Evolutionary conservation across 2,888 invertebrate species (phyloP).

Genomic region (Cheilosia scutellata): DNA sequence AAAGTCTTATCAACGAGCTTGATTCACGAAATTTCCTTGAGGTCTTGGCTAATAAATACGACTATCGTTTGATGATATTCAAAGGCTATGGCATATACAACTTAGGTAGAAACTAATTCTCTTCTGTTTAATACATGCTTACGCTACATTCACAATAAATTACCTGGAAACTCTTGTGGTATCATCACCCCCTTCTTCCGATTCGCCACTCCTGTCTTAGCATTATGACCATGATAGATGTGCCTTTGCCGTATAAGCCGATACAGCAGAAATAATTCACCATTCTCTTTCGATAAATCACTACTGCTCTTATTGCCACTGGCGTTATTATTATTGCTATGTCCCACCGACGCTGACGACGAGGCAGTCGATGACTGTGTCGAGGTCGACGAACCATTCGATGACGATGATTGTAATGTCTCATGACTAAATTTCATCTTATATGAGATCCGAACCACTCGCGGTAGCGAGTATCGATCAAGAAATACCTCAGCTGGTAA

Average conservation of each 20-base stretch:
- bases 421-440: conserved; percentile 82
- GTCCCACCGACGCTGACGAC: conserved; percentile 67
- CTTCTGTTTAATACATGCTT: neutral
- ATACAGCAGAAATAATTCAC: conserved; percentile 83
- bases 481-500: conserved; percentile 83
- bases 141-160: conserved; percentile 28
- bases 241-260: conserved; percentile 82
- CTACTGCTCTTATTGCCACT: conserved; percentile 70
- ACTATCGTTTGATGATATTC: neutral
- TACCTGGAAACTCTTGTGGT: conserved; percentile 84
- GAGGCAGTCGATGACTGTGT: conserved; percentile 79
- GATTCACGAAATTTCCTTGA: too few relatives aligned
- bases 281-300: conserved; percentile 77
- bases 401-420: conserved; percentile 83
- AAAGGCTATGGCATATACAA: neutral
- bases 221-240: conserved; percentile 83
- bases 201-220: conserved; percentile 81
- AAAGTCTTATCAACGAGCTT: too few relatives aligned
- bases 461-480: conserved; percentile 83
- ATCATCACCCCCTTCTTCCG: conserved; percentile 83
- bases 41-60: too few relatives aligned
- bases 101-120: too few relatives aligned
- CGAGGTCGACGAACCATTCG: conserved; percentile 83
- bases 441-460: conserved; percentile 82
- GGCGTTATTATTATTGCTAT: conserved; percentile 68